phyloP scores from a whole-genome alignment of 2,797 vertebrate species.

The Babyrousa celebensis region DNA sequence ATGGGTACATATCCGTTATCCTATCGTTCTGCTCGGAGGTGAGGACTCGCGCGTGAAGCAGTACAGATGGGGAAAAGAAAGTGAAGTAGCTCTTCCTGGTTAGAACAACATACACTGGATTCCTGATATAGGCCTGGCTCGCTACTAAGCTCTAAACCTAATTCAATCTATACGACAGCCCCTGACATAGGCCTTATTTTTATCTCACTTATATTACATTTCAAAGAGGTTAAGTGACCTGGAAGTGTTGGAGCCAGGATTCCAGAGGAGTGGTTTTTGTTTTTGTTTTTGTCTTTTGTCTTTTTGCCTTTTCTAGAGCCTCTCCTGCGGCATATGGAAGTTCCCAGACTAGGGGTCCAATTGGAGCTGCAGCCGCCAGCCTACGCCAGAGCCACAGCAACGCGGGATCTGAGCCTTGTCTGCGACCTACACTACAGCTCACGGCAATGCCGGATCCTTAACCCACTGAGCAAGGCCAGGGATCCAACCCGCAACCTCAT shows the following conservation, averaged over 20 bases:
- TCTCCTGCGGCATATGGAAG: too few species aligned
- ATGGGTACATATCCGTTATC: fast-evolving
- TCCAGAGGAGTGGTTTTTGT: not conserved
- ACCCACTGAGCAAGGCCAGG: too few species aligned
- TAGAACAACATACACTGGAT: not conserved
- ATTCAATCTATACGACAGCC: not conserved
- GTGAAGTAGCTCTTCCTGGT: not conserved
- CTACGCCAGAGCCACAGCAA: too few species aligned
- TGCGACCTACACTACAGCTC: too few species aligned
- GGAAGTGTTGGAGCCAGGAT: not conserved
- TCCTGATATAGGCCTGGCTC: not conserved
- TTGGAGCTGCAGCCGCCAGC: too few species aligned
- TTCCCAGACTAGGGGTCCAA: too few species aligned
- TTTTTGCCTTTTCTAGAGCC: too few species aligned
- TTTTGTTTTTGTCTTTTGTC: too few species aligned
- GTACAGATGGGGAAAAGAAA: not conserved
- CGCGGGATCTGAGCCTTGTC: too few species aligned
- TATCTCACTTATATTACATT: conserved; percentile 2
- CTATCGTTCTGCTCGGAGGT: too few species aligned
- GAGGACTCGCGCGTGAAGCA: not conserved
- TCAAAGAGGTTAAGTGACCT: not conserved
- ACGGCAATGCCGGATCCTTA: too few species aligned
- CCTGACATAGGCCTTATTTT: not conserved
- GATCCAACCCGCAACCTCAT: too few species aligned
- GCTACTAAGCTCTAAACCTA: not conserved